phyloP scores from a whole-genome alignment of 2,797 vertebrate species.

The Sparidentex hasta region DNA sequence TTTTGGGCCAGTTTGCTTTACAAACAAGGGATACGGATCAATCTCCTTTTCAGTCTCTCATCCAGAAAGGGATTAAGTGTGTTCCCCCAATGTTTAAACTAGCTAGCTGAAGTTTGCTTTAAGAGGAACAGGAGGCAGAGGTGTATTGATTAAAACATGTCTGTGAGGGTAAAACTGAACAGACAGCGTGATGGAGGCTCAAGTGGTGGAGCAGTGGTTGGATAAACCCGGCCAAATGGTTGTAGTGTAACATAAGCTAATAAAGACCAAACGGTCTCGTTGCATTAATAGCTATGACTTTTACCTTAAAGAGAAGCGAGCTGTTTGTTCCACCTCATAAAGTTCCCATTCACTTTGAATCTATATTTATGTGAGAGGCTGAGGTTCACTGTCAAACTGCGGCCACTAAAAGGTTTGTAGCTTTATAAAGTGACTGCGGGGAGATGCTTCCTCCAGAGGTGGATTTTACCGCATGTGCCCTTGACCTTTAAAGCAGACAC shows the following conservation, averaged over 20 bases:
- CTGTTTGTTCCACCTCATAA: constrained; percentile 8
- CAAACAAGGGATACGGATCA: neutral
- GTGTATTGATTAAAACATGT: neutral
- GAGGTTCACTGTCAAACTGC: constrained; percentile 24
- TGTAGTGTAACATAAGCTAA: neutral
- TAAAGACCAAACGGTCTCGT: neutral
- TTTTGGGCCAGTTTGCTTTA: neutral
- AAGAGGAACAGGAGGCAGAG: neutral
- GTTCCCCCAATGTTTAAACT: neutral
- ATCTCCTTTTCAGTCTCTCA: neutral
- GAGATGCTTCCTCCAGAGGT: constrained; percentile 13
- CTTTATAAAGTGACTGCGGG: constrained; percentile 9
- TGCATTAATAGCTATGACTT: neutral
- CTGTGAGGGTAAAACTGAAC: neutral
- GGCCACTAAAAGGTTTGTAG: constrained; percentile 23
- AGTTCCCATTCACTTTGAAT: neutral
- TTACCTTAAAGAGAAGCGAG: neutral
- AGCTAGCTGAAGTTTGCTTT: neutral
- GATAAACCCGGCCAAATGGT: neutral
- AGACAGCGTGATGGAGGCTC: neutral
- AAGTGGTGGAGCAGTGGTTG: neutral
- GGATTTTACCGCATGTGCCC: constrained; percentile 39
- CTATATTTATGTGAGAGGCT: constrained; percentile 7
- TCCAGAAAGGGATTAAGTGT: neutral
- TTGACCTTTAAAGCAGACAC: constrained; percentile 54